phyloP scores from a whole-genome alignment of 2,888 invertebrate genomes.

The Ornithoptera alexandrae region DNA sequence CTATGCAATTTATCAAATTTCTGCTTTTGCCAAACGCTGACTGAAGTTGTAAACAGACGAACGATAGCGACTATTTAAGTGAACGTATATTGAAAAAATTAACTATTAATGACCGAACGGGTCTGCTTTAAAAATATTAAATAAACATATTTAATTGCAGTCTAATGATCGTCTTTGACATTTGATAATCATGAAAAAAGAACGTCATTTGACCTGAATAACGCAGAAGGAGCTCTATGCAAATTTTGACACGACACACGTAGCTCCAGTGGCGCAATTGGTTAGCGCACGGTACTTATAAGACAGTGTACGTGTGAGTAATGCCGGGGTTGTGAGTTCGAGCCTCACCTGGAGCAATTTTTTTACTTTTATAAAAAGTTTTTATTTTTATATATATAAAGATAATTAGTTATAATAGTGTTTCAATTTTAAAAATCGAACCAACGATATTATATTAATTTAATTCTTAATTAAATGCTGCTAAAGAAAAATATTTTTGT shows the following conservation, averaged over 20 bases:
- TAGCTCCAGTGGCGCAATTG: slow-evolving; percentile 99
- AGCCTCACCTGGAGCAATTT: slow-evolving; percentile 98
- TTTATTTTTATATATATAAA: background rate
- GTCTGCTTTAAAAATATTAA: slow-evolving; percentile 11
- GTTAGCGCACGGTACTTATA: slow-evolving; percentile 99
- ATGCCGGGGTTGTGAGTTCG: slow-evolving; percentile 99
- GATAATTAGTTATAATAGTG: too few species aligned
- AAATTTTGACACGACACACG: slow-evolving; percentile 48
- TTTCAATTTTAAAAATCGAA: background rate
- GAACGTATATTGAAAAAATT: background rate
- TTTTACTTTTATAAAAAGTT: background rate
- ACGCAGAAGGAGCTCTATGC: slow-evolving; percentile 38
- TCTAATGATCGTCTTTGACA: slow-evolving; percentile 19
- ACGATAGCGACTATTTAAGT: slow-evolving; percentile 16
- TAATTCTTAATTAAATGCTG: too few species aligned
- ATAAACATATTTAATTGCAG: slow-evolving; percentile 6
- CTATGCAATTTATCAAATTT: slow-evolving; percentile 39
- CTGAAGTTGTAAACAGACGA: slow-evolving; percentile 19
- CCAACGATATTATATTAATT: too few species aligned
- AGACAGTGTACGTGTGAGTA: slow-evolving; percentile 95
- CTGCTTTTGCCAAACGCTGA: slow-evolving; percentile 27
- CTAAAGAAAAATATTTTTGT: too few species aligned
- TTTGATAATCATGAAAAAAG: slow-evolving; percentile 53
- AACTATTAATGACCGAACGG: background rate
- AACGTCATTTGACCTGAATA: slow-evolving; percentile 56